A percentile compares a stretch with the other conserved stretches of the same genome.
Evolutionary conservation across 2,113 vertebrate species (phyloP).

Genomic region (Microtus montanus): DNA sequence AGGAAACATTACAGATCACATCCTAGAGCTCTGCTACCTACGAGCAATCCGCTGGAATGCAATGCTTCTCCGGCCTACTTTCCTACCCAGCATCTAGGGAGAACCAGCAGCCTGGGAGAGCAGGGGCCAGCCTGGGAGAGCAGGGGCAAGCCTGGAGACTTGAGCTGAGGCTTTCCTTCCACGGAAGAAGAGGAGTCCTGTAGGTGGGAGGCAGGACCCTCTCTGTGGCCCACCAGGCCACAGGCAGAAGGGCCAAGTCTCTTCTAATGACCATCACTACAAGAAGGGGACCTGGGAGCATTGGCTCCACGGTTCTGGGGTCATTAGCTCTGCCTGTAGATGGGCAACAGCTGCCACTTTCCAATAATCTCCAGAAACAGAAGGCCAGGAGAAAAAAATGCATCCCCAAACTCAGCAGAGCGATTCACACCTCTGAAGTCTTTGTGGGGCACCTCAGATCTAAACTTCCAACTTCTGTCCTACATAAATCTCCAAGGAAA

Average conservation of each 20-base stretch:
- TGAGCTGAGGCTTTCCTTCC: background rate
- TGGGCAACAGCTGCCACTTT: fast-evolving
- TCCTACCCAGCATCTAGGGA: background rate
- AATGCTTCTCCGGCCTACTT: background rate
- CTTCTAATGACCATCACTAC: fast-evolving
- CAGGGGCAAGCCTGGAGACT: background rate
- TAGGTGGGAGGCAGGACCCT: background rate
- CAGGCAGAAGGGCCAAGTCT: background rate
- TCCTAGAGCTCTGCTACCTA: background rate
- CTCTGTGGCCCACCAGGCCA: background rate
- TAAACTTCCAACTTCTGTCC: background rate
- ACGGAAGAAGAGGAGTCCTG: background rate
- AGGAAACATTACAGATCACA: background rate
- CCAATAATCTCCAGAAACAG: background rate
- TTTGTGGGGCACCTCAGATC: background rate
- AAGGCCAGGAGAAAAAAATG: background rate
- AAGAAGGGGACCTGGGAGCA: background rate
- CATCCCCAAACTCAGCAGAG: background rate
- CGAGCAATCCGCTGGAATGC: too few species aligned
- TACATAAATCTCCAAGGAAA: slow-evolving; percentile 32
- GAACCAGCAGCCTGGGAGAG: too few species aligned
- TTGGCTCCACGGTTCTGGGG: background rate
- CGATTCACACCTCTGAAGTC: background rate
- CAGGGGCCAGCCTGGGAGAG: background rate
- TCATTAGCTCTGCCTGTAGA: background rate